Percentiles rank a stretch among this genome's conserved stretches.
These are phyloP conservation scores for Chionoecetes opilio DNA, from an alignment of 1,140 invertebrate species.

Conservation along the genomic window DNA sequence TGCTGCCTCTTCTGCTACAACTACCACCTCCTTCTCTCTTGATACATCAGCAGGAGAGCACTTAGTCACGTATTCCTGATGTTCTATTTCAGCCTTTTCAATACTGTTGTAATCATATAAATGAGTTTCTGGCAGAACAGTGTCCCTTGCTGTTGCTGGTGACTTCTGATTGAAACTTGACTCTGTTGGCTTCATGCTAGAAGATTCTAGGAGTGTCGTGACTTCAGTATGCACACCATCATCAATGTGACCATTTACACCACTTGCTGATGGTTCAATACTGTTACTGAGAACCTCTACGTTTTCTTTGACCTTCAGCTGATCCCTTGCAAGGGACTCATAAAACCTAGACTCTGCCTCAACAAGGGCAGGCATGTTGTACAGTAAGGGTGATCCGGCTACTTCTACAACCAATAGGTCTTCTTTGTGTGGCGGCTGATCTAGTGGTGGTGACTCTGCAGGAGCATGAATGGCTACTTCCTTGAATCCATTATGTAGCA, in stretches of 20 bases:
- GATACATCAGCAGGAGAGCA: neutral
- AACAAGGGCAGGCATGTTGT: neutral
- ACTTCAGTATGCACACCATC: neutral
- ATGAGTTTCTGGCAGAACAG: neutral
- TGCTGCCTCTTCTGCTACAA: neutral
- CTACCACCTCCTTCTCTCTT: constrained; percentile 21
- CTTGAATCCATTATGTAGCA: neutral
- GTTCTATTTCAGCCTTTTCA: constrained; percentile 3
- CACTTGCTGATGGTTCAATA: neutral
- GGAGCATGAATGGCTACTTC: neutral
- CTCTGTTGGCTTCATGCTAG: neutral
- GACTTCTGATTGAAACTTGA: neutral
- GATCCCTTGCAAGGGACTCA: neutral
- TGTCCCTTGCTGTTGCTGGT: neutral
- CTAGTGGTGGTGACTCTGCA: neutral
- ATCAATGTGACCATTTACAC: neutral
- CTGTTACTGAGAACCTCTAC: neutral
- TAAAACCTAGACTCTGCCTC: constrained; percentile 48
- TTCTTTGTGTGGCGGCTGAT: neutral
- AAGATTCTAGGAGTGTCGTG: neutral
- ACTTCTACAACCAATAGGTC: neutral
- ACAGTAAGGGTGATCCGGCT: neutral
- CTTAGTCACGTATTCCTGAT: constrained; percentile 28
- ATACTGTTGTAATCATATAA: neutral
- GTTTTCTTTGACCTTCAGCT: neutral